These are phyloP conservation scores for Troides aeacus DNA, from an alignment of 2,888 invertebrate species.

Conservation along the genomic window DNA sequence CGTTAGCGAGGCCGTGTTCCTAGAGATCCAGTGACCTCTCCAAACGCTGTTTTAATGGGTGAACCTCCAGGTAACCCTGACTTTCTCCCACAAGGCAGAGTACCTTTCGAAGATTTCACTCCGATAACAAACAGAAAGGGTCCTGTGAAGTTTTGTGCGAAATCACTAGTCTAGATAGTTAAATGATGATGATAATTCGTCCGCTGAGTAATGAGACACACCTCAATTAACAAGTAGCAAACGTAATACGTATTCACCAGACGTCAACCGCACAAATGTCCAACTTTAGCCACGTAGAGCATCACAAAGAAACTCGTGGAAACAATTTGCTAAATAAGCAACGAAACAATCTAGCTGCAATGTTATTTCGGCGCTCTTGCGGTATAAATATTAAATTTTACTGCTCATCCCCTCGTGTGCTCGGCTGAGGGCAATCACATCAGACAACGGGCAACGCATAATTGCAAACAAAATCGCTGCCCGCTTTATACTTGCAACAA, in stretches of 20 bases:
- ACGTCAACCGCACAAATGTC: conserved; percentile 20
- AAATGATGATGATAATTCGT: too few relatives aligned
- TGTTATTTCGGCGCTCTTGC: conserved; percentile 35
- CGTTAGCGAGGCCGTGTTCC: too few relatives aligned
- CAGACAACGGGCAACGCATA: conserved; percentile 22
- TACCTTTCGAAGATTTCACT: too few relatives aligned
- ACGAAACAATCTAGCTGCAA: conserved; percentile 53
- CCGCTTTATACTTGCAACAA: not conserved
- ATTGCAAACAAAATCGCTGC: conserved; percentile 25
- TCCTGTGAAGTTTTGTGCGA: too few relatives aligned
- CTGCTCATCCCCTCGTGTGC: conserved; percentile 36
- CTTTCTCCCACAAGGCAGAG: too few relatives aligned
- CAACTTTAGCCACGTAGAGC: conserved; percentile 13
- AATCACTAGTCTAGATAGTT: too few relatives aligned
- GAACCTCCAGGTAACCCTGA: too few relatives aligned
- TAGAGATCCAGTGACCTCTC: too few relatives aligned
- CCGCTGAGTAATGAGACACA: not conserved
- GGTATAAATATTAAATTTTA: conserved; percentile 52
- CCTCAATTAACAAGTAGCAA: not conserved
- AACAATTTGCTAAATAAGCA: conserved; percentile 57
- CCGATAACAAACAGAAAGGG: too few relatives aligned
- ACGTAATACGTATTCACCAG: conserved; percentile 5
- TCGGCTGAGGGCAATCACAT: conserved; percentile 39
- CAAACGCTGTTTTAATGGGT: too few relatives aligned
- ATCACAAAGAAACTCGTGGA: conserved; percentile 33